phyloP scores from a whole-genome alignment of 2,888 invertebrate species.

The Macrophya annulata region DNA sequence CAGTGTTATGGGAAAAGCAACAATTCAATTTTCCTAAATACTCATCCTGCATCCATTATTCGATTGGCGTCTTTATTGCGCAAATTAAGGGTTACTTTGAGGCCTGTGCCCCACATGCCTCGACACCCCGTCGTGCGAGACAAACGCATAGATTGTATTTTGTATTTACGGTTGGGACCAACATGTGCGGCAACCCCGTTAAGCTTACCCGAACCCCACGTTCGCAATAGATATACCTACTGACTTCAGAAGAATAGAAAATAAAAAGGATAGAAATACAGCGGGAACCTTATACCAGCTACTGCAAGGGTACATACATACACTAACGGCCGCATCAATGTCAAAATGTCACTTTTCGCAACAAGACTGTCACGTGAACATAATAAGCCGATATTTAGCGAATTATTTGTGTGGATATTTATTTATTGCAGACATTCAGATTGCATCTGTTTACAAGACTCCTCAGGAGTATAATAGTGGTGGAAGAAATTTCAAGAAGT shows the following conservation, averaged over 20 bases:
- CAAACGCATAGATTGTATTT: constrained; percentile 67
- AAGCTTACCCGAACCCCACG: constrained; percentile 11
- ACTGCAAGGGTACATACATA: not conserved
- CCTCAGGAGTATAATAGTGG: not conserved
- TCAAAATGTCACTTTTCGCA: constrained; percentile 24
- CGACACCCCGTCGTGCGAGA: constrained; percentile 67
- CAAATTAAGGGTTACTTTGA: constrained; percentile 56
- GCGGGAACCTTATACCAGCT: constrained; percentile 27
- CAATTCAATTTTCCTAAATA: constrained; percentile 54
- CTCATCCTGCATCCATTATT: constrained; percentile 39
- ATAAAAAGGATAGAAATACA: constrained; percentile 34
- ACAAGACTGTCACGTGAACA: not conserved
- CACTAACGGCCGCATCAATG: not conserved
- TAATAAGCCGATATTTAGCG: not conserved
- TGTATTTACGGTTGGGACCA: constrained; percentile 52
- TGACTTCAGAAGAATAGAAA: not conserved
- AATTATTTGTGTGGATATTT: not conserved
- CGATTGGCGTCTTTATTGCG: constrained; percentile 41
- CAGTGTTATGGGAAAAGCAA: constrained; percentile 13
- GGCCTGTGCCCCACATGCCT: constrained; percentile 62
- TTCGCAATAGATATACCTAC: constrained; percentile 13
- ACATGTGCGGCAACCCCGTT: constrained; percentile 53
- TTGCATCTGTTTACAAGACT: not conserved
- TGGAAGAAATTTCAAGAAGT: no score
- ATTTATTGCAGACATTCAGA: not conserved